Evolutionary conservation across 2,113 vertebrate species (phyloP).

Genomic region (Glaucidium brasilianum): DNA sequence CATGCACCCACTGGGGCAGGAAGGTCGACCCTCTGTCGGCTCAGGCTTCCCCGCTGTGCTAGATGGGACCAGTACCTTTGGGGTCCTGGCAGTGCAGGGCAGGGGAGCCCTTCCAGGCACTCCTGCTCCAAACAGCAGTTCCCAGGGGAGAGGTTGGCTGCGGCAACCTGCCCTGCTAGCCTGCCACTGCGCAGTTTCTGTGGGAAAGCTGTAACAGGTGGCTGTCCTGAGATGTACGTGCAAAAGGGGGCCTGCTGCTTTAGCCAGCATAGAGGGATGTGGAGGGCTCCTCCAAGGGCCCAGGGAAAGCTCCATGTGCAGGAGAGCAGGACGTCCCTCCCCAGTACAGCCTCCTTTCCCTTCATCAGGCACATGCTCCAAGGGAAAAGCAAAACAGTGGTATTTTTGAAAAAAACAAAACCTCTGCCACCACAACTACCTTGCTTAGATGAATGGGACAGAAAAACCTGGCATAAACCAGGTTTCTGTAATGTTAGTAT

Average conservation of each 20-base stretch:
- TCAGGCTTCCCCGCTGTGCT: fast-evolving
- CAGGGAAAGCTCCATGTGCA: neutral
- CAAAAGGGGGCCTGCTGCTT: neutral
- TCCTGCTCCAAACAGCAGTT: fast-evolving
- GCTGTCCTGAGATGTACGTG: neutral
- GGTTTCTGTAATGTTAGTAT: neutral
- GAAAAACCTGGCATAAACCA: neutral
- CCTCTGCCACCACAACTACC: neutral
- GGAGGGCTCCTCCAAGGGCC: neutral
- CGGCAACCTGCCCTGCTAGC: neutral
- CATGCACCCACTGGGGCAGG: neutral
- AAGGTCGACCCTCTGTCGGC: neutral
- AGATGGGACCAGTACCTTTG: neutral
- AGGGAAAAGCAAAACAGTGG: neutral
- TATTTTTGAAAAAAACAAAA: neutral
- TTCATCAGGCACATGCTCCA: neutral
- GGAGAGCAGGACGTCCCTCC: neutral
- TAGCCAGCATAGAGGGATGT: neutral
- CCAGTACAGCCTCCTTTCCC: neutral
- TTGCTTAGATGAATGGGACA: neutral
- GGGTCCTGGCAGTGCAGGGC: neutral
- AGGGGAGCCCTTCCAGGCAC: neutral
- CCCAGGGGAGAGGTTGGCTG: neutral
- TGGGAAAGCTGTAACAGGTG: neutral
- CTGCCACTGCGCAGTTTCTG: neutral